A percentile compares a stretch with the other conserved stretches of the same genome.
Conservation (phyloP, 92 coral and sea anemone species). For the Bergia sp. region DNA sequence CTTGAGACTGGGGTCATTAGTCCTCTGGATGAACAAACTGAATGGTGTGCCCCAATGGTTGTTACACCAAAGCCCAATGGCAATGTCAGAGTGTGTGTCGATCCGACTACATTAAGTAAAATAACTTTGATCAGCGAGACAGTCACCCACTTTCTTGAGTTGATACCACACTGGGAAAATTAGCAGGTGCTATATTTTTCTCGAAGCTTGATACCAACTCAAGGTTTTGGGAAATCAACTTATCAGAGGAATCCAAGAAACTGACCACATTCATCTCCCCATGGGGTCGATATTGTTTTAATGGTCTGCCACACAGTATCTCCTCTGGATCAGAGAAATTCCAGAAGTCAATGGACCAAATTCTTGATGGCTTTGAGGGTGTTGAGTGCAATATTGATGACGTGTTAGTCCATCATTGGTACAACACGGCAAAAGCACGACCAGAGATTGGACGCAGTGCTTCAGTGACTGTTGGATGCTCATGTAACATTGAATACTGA, state of each 20-base stretch:
- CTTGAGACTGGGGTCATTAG: slow-evolving; percentile 40
- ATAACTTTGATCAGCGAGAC: slow-evolving; percentile 48
- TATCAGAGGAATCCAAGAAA: slow-evolving; percentile 43
- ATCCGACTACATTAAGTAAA: slow-evolving; percentile 48
- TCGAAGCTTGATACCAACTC: slow-evolving; percentile 64
- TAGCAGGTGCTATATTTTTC: slow-evolving; percentile 52
- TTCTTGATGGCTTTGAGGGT: too few species aligned
- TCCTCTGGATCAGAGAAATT: slow-evolving; percentile 55
- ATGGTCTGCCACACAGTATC: slow-evolving; percentile 60
- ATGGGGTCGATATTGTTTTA: slow-evolving; percentile 63
- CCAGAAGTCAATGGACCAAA: slow-evolving; percentile 54
- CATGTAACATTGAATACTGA: too few species aligned
- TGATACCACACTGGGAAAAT: slow-evolving; percentile 47
- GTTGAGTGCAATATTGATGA: too few species aligned
- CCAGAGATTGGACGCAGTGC: too few species aligned
- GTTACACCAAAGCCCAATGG: slow-evolving; percentile 54
- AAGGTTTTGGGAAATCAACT: slow-evolving; percentile 51
- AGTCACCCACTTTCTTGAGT: slow-evolving; percentile 55
- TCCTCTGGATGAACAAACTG: slow-evolving; percentile 38
- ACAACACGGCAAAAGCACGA: too few species aligned
- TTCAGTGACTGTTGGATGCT: too few species aligned
- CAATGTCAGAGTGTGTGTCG: too few species aligned
- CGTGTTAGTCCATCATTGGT: too few species aligned
- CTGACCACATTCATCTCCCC: slow-evolving; percentile 60
- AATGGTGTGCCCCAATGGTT: slow-evolving; percentile 57